Evolutionary conservation across 2,888 invertebrate species (phyloP), one percentile per base, ranked within the genome.

Genomic region (Mesorhabditis spiculigera): DNA sequence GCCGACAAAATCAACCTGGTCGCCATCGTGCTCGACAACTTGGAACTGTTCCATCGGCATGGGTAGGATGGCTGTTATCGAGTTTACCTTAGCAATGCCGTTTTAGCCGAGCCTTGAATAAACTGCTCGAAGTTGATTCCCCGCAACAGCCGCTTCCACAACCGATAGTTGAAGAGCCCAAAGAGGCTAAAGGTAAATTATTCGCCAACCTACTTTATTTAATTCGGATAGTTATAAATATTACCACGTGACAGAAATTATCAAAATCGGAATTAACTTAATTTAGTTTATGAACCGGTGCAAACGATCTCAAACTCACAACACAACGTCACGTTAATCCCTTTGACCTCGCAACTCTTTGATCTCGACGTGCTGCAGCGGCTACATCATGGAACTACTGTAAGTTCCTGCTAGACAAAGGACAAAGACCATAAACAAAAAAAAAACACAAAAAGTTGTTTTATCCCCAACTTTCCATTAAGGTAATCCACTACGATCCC

Each of bases 261-360:
- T 28, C 28, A 28, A 28, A 28, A 28, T 28, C 3, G 28, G 28
- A 28, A 28, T 28, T 3, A 28, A 13, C 58, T 50, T n/a, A 50
- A 70, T 77, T 69, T 65, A 77, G 78, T 80, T 0, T 86, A 83
- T 74, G 83, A 85, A 58, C 85, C 85, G 41, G 80, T 85, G 28
- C 81, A 84, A 65, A 70, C 76, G 10, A 75, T 85, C 5, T 75
- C 73, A 2, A 80, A 79, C 8, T 78, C 81, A 83, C 93, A 93
- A 85, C 94, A 94, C 84, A 92, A 92, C 0, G 92, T 95, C 68
- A 91, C 93, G 74, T 91, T 94, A 88, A 92, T 94, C 75, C 93
- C 94, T 0, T 88, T 93, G 13, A 86, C 87, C 71, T 91, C 92
- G 4, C 91, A 92, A 0, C 90, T 90, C 5, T 90, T 93, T 85